These are phyloP conservation scores for Apus apus DNA, from an alignment of 2,113 vertebrate species.

Conservation along the genomic window DNA sequence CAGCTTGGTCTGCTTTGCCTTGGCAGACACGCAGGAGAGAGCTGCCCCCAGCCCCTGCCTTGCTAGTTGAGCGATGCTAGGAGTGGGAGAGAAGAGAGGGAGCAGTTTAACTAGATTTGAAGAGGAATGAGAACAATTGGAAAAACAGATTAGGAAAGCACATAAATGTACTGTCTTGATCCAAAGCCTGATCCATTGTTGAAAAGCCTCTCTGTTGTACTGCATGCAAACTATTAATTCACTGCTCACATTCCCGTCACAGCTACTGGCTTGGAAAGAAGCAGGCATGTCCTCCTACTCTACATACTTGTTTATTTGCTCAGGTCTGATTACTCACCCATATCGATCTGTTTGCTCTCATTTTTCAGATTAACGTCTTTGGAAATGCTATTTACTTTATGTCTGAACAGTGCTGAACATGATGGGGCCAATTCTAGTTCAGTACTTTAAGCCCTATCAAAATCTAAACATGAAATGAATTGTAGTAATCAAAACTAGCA, in stretches of 20 bases:
- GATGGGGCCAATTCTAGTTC: neutral
- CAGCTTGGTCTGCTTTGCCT: neutral
- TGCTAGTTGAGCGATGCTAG: neutral
- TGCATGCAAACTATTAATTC: neutral
- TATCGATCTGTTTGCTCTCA: neutral
- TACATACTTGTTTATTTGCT: constrained; percentile 17
- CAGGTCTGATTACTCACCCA: constrained; percentile 40
- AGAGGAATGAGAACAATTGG: neutral
- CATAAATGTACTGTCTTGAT: neutral
- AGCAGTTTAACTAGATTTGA: neutral
- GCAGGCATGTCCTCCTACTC: neutral
- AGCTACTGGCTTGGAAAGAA: constrained; percentile 15
- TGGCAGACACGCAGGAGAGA: neutral
- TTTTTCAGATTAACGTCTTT: neutral
- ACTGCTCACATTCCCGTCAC: neutral
- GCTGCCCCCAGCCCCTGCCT: neutral
- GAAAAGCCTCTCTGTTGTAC: neutral
- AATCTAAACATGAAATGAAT: neutral
- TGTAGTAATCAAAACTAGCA: neutral
- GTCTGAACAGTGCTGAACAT: neutral
- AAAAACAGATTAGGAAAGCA: neutral
- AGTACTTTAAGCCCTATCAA: neutral
- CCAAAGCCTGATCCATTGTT: neutral
- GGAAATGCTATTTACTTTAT: constrained; percentile 17
- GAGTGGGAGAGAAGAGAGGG: neutral